These are phyloP conservation scores for Zapornia atra DNA, from an alignment of 2,113 vertebrate genomes.

Conservation along the genomic window DNA sequence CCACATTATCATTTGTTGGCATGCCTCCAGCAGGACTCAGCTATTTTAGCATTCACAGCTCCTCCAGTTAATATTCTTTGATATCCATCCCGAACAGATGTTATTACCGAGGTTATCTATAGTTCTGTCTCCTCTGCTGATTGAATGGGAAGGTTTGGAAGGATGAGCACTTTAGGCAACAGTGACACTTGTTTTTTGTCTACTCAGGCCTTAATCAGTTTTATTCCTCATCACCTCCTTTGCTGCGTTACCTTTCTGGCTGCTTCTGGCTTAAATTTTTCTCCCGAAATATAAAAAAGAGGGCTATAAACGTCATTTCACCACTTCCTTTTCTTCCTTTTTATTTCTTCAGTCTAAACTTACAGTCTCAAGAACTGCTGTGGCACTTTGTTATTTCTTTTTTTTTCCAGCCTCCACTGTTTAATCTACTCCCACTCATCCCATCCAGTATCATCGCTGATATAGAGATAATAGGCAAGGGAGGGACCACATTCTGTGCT, in stretches of 20 bases:
- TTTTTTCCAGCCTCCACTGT: background rate
- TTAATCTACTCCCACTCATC: background rate
- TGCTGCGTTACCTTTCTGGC: background rate
- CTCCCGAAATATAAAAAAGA: background rate
- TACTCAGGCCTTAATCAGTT: background rate
- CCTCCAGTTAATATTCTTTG: slow-evolving; percentile 42
- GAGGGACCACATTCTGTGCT: background rate
- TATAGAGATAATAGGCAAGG: background rate
- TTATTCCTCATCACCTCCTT: background rate
- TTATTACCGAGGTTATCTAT: slow-evolving; percentile 24
- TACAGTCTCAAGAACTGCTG: background rate
- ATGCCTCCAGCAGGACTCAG: slow-evolving; percentile 43
- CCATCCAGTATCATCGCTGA: background rate
- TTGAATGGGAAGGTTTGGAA: background rate
- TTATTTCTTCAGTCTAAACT: background rate
- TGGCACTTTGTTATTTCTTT: background rate
- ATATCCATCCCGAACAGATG: slow-evolving; percentile 51
- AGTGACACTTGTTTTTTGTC: background rate
- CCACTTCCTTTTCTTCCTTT: no score
- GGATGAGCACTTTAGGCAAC: background rate
- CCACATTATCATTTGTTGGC: slow-evolving; percentile 34
- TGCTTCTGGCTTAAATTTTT: background rate
- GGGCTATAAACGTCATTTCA: background rate
- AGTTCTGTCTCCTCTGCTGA: slow-evolving; percentile 17
- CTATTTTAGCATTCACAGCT: slow-evolving; percentile 33